Percentiles rank a stretch among this genome's conserved stretches.
Conservation (phyloP, 2,797 vertebrate species). For the Acanthiza pusilla region DNA sequence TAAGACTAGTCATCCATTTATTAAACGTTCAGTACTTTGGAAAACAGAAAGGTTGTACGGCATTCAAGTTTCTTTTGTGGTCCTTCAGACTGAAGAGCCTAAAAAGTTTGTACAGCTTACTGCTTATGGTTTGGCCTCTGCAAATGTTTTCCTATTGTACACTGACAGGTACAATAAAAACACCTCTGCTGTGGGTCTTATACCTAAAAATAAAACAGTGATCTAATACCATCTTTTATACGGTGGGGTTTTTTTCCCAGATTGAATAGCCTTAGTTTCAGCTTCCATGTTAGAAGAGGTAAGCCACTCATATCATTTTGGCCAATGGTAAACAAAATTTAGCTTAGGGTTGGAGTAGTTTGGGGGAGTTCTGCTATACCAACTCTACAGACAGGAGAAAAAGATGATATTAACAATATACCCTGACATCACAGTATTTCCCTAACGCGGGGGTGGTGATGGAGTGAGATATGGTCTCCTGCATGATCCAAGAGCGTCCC, state of each 20-base stretch:
- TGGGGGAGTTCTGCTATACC: not conserved
- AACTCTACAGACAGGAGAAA: not conserved
- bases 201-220: not conserved
- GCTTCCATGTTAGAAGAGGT: not conserved
- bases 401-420: not conserved
- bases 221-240: not conserved
- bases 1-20: not conserved
- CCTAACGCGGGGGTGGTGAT: too few relatives aligned
- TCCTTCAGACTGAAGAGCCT: not conserved
- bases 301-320: not conserved
- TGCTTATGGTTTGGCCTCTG: not conserved
- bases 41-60: not conserved
- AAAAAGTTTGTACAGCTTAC: not conserved
- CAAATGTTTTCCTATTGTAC: not conserved
- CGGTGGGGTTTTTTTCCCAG: fast-evolving
- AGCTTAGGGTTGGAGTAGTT: not conserved
- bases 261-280: not conserved
- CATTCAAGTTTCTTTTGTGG: not conserved
- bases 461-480: too few relatives aligned
- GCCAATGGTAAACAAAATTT: not conserved
- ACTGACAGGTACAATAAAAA: not conserved
- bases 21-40: not conserved
- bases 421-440: not conserved
- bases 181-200: not conserved
- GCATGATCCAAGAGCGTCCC: too few relatives aligned